Evolutionary conservation across 2,797 vertebrate genomes (phyloP).

Genomic region (Fistularia commersonii): DNA sequence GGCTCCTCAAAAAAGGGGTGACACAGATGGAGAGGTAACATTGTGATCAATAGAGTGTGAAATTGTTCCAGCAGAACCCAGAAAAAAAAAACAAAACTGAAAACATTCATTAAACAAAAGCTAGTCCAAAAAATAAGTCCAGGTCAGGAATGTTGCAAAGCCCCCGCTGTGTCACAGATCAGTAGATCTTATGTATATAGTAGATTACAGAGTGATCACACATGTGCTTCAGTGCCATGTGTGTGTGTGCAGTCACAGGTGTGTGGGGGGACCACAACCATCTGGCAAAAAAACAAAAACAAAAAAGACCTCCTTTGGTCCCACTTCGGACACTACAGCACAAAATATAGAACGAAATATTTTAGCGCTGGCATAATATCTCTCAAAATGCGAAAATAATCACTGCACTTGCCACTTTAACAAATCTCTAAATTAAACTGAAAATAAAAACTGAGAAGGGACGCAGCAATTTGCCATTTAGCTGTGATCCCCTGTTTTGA

Average conservation of each 20-base stretch:
- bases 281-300: conserved; percentile 8
- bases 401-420: too few species aligned
- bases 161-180: conserved; percentile 38
- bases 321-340: conserved; percentile 46
- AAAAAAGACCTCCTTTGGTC: conserved; percentile 22
- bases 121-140: not conserved
- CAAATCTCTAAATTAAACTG: too few species aligned
- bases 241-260: conserved; percentile 25
- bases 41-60: too few species aligned
- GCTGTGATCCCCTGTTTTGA: too few species aligned
- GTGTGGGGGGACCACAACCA: conserved; percentile 9
- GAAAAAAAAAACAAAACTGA: too few species aligned
- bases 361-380: too few species aligned
- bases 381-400: too few species aligned
- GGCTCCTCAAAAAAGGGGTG: conserved; percentile 8
- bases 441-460: too few species aligned
- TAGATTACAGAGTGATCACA: conserved; percentile 34
- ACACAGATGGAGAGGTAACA: conserved; percentile 7
- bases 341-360: too few species aligned
- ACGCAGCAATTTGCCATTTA: too few species aligned
- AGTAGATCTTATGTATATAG: conserved; percentile 3
- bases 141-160: conserved; percentile 44
- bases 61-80: too few species aligned
- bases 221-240: conserved; percentile 44
- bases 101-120: too few species aligned